phyloP scores from a whole-genome alignment of 1,140 invertebrate genomes.

The Cephus cinctus region DNA sequence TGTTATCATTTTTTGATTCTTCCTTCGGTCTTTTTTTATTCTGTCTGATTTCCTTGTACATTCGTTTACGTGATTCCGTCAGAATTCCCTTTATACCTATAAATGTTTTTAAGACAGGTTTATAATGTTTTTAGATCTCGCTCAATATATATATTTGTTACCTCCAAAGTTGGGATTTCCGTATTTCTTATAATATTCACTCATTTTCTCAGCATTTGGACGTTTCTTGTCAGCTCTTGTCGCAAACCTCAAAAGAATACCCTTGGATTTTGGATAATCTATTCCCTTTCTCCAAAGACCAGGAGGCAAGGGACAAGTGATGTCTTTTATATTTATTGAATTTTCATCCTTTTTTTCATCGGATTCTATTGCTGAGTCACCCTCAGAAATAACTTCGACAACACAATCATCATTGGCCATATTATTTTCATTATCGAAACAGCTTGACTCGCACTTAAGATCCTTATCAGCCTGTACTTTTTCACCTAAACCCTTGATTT shows the following conservation, averaged over 20 bases:
- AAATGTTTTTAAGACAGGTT: conserved; percentile 16
- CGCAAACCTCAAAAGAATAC: conserved; percentile 73
- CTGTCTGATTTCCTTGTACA: conserved; percentile 38
- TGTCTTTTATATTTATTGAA: conserved; percentile 50
- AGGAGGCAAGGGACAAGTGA: conserved; percentile 62
- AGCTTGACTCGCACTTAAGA: conserved; percentile 14
- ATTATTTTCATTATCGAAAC: conserved; percentile 14
- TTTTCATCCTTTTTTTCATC: conserved; percentile 29
- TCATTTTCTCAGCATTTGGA: conserved; percentile 61
- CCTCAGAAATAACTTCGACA: conserved; percentile 25
- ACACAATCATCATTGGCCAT: conserved; percentile 24
- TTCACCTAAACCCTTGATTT: conserved; percentile 50
- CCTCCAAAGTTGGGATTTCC: conserved; percentile 67
- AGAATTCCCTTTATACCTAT: conserved; percentile 58
- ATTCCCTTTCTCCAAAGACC: conserved; percentile 76
- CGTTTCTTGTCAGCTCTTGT: conserved; percentile 66
- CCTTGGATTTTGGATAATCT: conserved; percentile 62
- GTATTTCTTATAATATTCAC: conserved; percentile 66
- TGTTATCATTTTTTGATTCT: conserved; percentile 42
- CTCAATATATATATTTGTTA: no score
- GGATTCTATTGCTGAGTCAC: conserved; percentile 24
- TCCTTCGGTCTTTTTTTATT: conserved; percentile 18
- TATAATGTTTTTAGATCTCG: no score
- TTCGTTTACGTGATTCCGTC: conserved; percentile 56
- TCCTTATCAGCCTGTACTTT: conserved; percentile 17